Conservation (phyloP, 2,113 vertebrate genomes). For the Epinephelus lanceolatus region DNA sequence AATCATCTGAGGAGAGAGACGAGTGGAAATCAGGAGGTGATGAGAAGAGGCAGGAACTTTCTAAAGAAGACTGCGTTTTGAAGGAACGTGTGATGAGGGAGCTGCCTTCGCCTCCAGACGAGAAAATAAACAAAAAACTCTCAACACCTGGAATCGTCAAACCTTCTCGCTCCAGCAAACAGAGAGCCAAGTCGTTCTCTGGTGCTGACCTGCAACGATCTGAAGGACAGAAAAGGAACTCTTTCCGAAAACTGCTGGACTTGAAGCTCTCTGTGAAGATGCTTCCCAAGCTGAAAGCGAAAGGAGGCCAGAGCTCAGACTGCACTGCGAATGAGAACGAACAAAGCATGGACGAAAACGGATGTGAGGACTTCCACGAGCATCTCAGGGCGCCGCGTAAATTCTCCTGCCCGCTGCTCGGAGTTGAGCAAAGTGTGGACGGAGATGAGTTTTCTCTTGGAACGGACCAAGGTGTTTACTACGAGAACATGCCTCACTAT, state of each 20-base stretch:
- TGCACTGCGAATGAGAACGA: constrained; percentile 33
- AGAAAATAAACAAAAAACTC: constrained; percentile 85
- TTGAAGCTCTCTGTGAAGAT: constrained; percentile 88
- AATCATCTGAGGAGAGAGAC: constrained; percentile 17
- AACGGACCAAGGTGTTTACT: constrained; percentile 64
- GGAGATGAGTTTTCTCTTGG: constrained; percentile 60
- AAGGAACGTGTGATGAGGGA: constrained; percentile 33
- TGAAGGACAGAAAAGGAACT: constrained; percentile 86
- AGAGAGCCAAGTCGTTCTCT: constrained; percentile 92
- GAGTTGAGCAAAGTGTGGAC: constrained; percentile 72
- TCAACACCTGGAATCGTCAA: constrained; percentile 74
- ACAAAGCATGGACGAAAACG: constrained; percentile 25
- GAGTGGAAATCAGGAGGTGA: neutral
- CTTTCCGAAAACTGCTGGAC: constrained; percentile 89
- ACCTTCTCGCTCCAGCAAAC: constrained; percentile 77
- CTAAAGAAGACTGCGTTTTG: neutral
- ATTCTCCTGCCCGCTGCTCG: constrained; percentile 44
- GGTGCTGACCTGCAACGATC: constrained; percentile 85
- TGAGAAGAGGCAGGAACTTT: neutral
- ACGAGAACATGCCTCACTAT: constrained; percentile 88
- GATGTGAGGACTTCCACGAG: neutral
- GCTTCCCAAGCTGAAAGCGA: constrained; percentile 86
- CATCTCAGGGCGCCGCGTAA: neutral
- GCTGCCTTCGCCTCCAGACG: constrained; percentile 64
- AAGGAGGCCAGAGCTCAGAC: constrained; percentile 81